Evolutionary conservation across 2,888 invertebrate species (phyloP), one percentile per base, ranked within the genome.

Genomic region (Melanchra persicariae): DNA sequence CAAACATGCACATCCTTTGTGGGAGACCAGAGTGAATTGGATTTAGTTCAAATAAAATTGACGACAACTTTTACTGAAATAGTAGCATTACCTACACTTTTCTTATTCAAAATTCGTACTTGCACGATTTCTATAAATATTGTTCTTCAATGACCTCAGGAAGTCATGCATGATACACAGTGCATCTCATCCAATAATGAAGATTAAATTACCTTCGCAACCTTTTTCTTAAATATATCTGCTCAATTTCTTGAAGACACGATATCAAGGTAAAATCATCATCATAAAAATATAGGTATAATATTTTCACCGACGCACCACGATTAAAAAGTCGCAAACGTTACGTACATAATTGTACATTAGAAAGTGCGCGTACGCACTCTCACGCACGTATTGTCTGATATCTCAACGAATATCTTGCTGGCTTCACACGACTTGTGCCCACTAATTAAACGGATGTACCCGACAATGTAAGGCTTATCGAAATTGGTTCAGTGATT

Each of bases 361-460:
- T 87, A 86, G 89, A 89, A 88, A 90, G 89, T 88, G 88, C 85
- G 84, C 83, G 37, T 63, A 76, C 86, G 86, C 87, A 87, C 84
- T 89, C 88, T 82, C 88, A 86, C 82, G 85, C 85, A 79, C 64
- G 73, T 73, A 83, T 84, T 85, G 86, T 82, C 69, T 62, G 54
- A 67, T 85, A 82, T 86, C 87, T 81, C 64, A 19, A 75, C 72
- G 80, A 81, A 86, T 87, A 87, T 87, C 84, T 79, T 51, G 57
- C 82, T 81, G 64, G 81, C 86, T 84, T 84, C 86, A 84, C 84
- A 84, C 86, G 84, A 85, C 77, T 85, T 81, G 83, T 62, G 85
- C 63, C 67, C 83, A 78, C 82, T 86, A 86, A 84, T 84, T 86
- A 84, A 83, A 85, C 80, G 77, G 81, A 81, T 81, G 77, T 81